These are phyloP conservation scores for Vulpes lagopus DNA, from an alignment of 2,113 vertebrate species.

Conservation along the genomic window DNA sequence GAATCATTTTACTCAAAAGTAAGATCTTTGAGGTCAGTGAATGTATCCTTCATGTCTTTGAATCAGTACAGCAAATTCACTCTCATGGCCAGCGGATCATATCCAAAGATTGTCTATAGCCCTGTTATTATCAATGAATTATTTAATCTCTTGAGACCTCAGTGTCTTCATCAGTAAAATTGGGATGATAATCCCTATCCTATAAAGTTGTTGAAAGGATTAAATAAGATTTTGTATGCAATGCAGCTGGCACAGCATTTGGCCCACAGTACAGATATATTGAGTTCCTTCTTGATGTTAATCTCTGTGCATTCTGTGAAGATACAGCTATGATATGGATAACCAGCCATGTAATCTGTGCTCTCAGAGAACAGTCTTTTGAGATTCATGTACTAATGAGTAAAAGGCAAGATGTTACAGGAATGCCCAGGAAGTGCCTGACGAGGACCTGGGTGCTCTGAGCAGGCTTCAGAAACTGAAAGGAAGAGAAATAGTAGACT, in stretches of 20 bases:
- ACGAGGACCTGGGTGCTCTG: not conserved
- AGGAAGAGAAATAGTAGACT: not conserved
- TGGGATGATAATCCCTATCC: not conserved
- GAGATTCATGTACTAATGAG: not conserved
- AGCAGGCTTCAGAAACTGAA: not conserved
- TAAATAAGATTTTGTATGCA: not conserved
- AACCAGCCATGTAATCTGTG: not conserved
- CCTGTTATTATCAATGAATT: not conserved
- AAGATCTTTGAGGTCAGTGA: not conserved
- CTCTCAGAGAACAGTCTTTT: not conserved
- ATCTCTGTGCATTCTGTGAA: not conserved
- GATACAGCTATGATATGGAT: not conserved
- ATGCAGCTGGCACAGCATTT: not conserved
- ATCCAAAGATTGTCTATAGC: not conserved
- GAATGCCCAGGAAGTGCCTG: not conserved
- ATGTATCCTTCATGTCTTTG: not conserved
- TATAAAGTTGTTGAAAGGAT: slow-evolving; percentile 6
- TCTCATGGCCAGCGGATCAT: not conserved
- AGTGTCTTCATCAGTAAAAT: slow-evolving; percentile 15
- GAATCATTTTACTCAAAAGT: not conserved
- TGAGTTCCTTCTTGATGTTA: not conserved
- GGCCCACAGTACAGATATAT: not conserved
- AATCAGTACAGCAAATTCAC: not conserved
- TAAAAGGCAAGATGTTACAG: not conserved
- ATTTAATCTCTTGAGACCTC: not conserved